Percentiles rank a stretch among this genome's conserved stretches.
phyloP scores from a whole-genome alignment of 2,888 invertebrate genomes.

The Gastrophysa polygoni region DNA sequence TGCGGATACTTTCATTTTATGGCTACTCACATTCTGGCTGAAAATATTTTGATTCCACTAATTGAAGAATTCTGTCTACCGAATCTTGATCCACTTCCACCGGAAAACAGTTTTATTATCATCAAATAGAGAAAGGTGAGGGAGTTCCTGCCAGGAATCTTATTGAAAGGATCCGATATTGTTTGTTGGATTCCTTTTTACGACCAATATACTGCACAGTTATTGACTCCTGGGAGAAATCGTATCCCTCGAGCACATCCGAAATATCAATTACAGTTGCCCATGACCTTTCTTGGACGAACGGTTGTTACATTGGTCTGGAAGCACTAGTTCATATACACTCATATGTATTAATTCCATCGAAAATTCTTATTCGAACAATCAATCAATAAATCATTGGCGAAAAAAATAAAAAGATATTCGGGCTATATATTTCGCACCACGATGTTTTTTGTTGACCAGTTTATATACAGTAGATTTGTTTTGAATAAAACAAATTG shows the following conservation, averaged over 20 bases:
- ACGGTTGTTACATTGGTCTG: not conserved
- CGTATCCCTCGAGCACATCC: not conserved
- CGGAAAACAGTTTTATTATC: not conserved
- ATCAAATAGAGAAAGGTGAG: not conserved
- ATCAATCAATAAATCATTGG: too few species aligned
- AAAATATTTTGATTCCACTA: too few species aligned
- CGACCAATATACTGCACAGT: not conserved
- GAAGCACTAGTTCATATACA: too few species aligned
- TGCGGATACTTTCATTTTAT: too few species aligned
- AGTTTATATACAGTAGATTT: too few species aligned
- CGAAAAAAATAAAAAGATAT: too few species aligned
- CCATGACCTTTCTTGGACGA: not conserved
- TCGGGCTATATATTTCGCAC: too few species aligned
- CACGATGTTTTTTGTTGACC: too few species aligned
- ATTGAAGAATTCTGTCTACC: not conserved
- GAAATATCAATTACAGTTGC: not conserved
- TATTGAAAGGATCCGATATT: not conserved
- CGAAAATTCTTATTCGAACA: too few species aligned
- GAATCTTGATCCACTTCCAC: not conserved
- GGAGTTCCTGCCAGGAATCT: not conserved
- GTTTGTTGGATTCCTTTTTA: not conserved
- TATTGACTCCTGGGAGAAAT: not conserved
- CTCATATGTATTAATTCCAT: too few species aligned
- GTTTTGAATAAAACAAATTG: too few species aligned
- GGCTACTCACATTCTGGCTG: too few species aligned